Base-by-base conservation (phyloP, 2,113 vertebrate species). In the Caretta caretta region DNA sequence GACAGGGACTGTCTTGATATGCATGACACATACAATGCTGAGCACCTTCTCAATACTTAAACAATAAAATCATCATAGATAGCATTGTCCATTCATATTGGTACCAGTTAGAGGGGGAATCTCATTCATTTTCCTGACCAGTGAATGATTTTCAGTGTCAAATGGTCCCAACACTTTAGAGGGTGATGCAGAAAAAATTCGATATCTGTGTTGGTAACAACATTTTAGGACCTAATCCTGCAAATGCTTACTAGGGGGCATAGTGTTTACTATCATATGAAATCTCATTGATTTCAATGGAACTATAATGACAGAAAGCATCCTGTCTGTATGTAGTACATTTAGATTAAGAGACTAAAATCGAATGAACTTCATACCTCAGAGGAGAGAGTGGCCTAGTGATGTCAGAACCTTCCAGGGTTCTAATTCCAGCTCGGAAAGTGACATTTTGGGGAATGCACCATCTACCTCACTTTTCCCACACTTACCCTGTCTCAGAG, bases 81-180 rank as follows among this genome's bases (percentile, higher is more conserved):
- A n/a, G 65, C 57, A 59, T 0, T 25, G 48, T 35, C 42, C 3
- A 50, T 24, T 29, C 56, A 8, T 0, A 46, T 22, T 0, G 2
- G 75, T 12, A 22, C 22, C 2, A 4, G 4, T 25, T 0, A 10
- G 49, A 82, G 48, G 35, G 79, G 14, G 49, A 91, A 82, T 56
- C 27, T 38, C 56, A 83, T 46, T 42, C n/a, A 65, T 24, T 2
- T 53, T 75, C 13, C 38, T 0, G 13, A 72, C 12, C 22, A 10
- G 6, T 76, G 9, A 9, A 4, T 1, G 27, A 22, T 12, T 38
- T 88, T 48, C 19, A 11, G 75, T 53, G 62, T 69, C 69, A 49
- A 80, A 12, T 46, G 50, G 31, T 69, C 54, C 22, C 54, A 25
- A 13, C 48, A 0, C 1, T 59, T 65, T 65, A 78, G 59, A 65